A percentile compares a stretch with the other conserved stretches of the same genome.
Conservation (phyloP, 2,797 vertebrate species). For the Spatula clypeata region DNA sequence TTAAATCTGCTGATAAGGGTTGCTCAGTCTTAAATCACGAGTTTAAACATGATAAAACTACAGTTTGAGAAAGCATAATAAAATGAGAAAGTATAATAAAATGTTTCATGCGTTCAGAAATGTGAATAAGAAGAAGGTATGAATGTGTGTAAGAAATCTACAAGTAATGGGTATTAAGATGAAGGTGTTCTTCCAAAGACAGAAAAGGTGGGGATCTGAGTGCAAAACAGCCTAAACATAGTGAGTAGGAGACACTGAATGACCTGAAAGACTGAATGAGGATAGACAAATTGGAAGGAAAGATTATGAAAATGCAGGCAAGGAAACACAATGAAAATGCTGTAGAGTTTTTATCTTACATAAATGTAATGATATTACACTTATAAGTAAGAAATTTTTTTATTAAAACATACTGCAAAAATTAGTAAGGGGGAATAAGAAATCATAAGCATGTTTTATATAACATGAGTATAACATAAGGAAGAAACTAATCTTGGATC, state of each 20-base stretch:
- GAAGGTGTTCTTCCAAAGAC: neutral
- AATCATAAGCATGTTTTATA: neutral
- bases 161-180: neutral
- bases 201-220: neutral
- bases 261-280: neutral
- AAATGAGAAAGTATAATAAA: neutral
- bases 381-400: neutral
- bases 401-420: neutral
- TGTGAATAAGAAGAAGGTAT: neutral
- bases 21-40: neutral
- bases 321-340: neutral
- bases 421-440: neutral
- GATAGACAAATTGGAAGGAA: neutral
- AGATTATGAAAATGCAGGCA: neutral
- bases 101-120: neutral
- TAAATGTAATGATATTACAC: neutral
- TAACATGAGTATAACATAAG: neutral
- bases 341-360: neutral
- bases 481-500: neutral
- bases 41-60: neutral
- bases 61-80: neutral
- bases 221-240: accelerated
- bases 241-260: neutral
- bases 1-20: neutral
- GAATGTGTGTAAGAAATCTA: neutral